Percentiles rank a stretch among this genome's conserved stretches.
Conservation (phyloP, 2,113 vertebrate genomes). For the Percopsis transmontana region DNA sequence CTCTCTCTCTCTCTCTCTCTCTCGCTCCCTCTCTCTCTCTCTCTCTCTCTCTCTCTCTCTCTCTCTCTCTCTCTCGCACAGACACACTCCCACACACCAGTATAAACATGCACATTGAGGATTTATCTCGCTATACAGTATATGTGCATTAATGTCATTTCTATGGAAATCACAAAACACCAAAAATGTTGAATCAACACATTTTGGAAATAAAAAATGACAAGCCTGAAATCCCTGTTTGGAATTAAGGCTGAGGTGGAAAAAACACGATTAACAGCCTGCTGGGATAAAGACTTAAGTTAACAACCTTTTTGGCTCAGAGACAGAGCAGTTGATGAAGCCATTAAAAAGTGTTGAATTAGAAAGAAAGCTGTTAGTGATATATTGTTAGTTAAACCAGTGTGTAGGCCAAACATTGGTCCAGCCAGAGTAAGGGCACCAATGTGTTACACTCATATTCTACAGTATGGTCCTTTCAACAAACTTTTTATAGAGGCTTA, state of each 20-base stretch:
- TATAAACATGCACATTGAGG: background rate
- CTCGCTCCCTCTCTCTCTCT: background rate
- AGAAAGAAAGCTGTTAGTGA: background rate
- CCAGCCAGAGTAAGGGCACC: background rate
- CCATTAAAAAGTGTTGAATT: background rate
- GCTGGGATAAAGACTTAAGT: background rate
- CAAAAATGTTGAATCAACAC: conserved; percentile 14
- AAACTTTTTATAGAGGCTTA: no score
- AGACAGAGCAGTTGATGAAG: background rate
- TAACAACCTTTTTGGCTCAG: background rate
- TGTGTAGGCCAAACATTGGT: background rate
- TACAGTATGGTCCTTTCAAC: no score
- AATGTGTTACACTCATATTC: no score
- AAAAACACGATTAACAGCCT: background rate
- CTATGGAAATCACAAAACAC: conserved; percentile 5
- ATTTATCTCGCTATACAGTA: background rate
- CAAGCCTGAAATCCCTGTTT: conserved; percentile 13
- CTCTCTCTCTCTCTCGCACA: background rate
- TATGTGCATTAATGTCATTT: conserved; percentile 12
- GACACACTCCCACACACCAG: background rate
- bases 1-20: background rate
- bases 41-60: no score
- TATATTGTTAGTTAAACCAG: background rate
- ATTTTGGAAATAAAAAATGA: conserved; percentile 3
- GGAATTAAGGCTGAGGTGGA: conserved; percentile 9